Evolutionary conservation across 2,888 invertebrate genomes (phyloP), one percentile per base, ranked within the genome.

Genomic region (Ypsolopha scabrella): DNA sequence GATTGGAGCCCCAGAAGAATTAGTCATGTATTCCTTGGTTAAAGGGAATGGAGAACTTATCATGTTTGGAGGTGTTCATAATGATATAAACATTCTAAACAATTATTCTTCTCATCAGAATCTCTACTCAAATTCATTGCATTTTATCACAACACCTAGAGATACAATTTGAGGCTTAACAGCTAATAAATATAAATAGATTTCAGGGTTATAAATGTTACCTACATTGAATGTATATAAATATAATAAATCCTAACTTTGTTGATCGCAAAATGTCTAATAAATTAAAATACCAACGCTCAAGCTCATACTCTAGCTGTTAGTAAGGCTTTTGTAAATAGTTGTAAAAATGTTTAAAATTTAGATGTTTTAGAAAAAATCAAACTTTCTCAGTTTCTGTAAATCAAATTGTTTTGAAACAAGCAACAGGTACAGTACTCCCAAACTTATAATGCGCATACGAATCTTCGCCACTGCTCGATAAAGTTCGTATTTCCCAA

Each of bases 21-120:
- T 96, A 48, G 94, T 97, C 58, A 89, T 97, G 64, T 97, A 97
- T 71, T 93, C 96, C 37, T 88, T 98, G 61, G 93, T 96, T 6
- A 90, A 93, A 57, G 98, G 97, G 10, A 93, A 95, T 68, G 95
- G 95, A 9, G 98, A 98, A 85, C 79, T 98, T 35, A 92, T 98
- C 51, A 93, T 98, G 89, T 98, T 98, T 85, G 98, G 98, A n/a
- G 98, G 98, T 53, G 95, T 98, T 58, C 92, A 93, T 63, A 95
- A 94, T 72, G 93, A 94, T 70, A 88, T 89, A 53, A 87, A 87
- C 55, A 88, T 90, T 55, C 74, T 90, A 55, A 90, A 90, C 65
- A 79, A 76, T 48, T 52, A 52, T 56, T 68, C 80, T 56, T 90
- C 90, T 60, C 91, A 90, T 67, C 80, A 81, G 65, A 76, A 72